Base-by-base conservation (phyloP, 2,113 vertebrate genomes). In the Aplodontia rufa region DNA sequence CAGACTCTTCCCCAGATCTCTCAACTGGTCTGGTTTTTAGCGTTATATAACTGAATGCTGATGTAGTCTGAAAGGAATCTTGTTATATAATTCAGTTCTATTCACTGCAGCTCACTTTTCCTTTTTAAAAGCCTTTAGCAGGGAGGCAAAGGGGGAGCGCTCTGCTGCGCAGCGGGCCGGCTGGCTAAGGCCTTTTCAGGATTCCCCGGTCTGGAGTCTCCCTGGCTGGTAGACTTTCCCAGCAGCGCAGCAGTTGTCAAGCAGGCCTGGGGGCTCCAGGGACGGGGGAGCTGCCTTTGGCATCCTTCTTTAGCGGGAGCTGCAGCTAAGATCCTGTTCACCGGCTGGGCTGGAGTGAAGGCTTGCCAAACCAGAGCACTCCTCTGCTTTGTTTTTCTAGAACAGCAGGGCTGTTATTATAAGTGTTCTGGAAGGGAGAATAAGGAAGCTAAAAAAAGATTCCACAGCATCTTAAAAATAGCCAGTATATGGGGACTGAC, bases 41-140 rank as follows among this genome's bases (percentile, higher is more conserved):
- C 40, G 83, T 96, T 98, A 47, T 8, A 26, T 93, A 91, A 96
- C 5, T 0, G 80, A 78, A 87, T 0, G 17, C 47, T 83, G 0
- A 94, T 20, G 91, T 5, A 12, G 24, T 75, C 75, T 16, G 82
- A 22, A 75, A 93, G 87, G 85, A 91, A 96, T 78, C 45, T 49
- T 62, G 72, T 95, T 92, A 91, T 84, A 80, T 72, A 90, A 94
- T 74, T 87, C 35, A 5, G 37, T 30, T 16, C n/a, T 35, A 2
- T 51, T 79, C 14, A 53, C 47, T 19, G 58, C 8, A 12, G 83
- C 83, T 93, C 78, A 53, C 19, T 88, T 51, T 30, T 68, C 40
- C 42, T 71, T 68, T 71, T 47, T 24, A 40, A 93, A 95, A 51
- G 37, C 11, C 24, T 3, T n/a, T 11, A 26, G 55, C 76, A 49